Conservation (phyloP, 2,888 invertebrate genomes). For the Megastigmus dorsalis region DNA sequence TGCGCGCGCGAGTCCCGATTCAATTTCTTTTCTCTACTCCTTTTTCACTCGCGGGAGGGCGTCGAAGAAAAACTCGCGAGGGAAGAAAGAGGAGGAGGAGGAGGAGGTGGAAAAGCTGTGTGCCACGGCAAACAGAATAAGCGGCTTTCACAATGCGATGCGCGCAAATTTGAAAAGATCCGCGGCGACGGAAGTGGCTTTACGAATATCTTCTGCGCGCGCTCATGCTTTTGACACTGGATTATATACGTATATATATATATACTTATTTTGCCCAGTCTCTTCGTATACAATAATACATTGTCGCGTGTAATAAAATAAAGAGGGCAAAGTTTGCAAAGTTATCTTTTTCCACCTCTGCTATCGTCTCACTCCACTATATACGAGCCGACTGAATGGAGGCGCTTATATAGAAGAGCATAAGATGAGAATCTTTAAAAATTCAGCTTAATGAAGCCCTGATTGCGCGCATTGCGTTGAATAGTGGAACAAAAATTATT, state of each 20-base stretch:
- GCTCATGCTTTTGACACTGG: constrained; percentile 19
- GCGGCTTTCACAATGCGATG: constrained; percentile 37
- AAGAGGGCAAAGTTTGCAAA: constrained; percentile 17
- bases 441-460: constrained; percentile 13
- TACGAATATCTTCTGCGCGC: constrained; percentile 24
- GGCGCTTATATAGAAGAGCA: not conserved
- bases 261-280: constrained; percentile 18
- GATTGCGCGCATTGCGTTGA: not conserved
- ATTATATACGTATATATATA: no score
- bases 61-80: not conserved
- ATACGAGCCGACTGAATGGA: not conserved
- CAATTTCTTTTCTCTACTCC: constrained; percentile 14
- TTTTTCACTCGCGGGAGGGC: no score
- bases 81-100: not conserved
- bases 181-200: constrained; percentile 27
- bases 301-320: constrained; percentile 22
- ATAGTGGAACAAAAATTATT: no score
- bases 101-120: no score
- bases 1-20: not conserved
- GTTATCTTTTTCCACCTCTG: not conserved
- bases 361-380: no score
- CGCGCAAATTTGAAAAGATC: constrained; percentile 40
- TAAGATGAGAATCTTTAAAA: constrained; percentile 5
- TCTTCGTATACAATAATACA: constrained; percentile 30
- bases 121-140: constrained; percentile 34